Evolutionary conservation across 2,888 invertebrate genomes (phyloP).

Genomic region (Mechanitis messenoides): DNA sequence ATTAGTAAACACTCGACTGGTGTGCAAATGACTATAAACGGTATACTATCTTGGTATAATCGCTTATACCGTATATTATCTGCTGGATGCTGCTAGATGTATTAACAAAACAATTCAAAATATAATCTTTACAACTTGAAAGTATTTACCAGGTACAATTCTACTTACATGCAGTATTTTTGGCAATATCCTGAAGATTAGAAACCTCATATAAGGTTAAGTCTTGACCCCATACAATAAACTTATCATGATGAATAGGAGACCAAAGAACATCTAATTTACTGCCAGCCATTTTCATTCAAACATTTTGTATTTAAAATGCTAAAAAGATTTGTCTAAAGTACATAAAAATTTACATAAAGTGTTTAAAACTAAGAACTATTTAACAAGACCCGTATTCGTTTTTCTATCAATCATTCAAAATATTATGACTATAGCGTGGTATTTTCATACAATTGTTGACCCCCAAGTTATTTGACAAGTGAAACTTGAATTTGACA

Average conservation of each 20-base stretch:
- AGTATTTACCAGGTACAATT: not conserved
- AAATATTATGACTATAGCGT: not conserved
- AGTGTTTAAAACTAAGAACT: not conserved
- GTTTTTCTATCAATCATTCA: not conserved
- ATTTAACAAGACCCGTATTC: not conserved
- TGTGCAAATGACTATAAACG: too few species aligned
- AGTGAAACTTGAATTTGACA: too few species aligned
- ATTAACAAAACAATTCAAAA: too few species aligned
- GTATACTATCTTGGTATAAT: too few species aligned
- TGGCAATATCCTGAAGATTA: conserved; percentile 76
- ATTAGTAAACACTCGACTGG: too few species aligned
- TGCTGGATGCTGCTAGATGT: too few species aligned
- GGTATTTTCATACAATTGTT: too few species aligned
- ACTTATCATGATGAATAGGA: conserved; percentile 84
- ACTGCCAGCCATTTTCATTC: conserved; percentile 45
- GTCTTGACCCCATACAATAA: conserved; percentile 93
- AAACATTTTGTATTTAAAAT: not conserved
- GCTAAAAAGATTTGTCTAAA: not conserved
- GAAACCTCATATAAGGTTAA: conserved; percentile 90
- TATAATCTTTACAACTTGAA: too few species aligned
- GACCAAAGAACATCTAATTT: conserved; percentile 93
- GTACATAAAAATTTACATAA: not conserved
- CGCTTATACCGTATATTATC: too few species aligned
- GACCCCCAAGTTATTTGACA: too few species aligned
- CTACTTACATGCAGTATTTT: conserved; percentile 61